Base-by-base conservation (phyloP, 2,888 invertebrate genomes). In the Torymus aiolomorphi region DNA sequence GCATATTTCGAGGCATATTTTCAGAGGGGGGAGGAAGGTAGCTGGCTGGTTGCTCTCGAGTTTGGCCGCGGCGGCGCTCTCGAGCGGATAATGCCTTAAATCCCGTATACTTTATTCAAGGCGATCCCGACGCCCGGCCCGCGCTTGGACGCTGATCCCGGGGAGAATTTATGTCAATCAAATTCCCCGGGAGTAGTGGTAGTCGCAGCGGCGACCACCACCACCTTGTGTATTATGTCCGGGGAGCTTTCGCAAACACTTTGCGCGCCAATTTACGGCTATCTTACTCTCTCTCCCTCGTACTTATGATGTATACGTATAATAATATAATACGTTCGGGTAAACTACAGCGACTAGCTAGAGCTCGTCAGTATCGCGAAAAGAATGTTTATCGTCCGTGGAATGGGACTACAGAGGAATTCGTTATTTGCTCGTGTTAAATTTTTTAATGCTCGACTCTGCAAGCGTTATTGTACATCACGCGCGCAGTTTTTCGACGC, bases 101-200 rank as follows among this genome's bases (percentile, higher is more conserved):
- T 59, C 71, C 71, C 61, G 71, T 61, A 71, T 71, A 71, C 71
- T 71, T 71, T 71, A 71, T 71, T 71, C 71, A 71, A 61, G 71
- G 61, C 71, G 59, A 69, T 31, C 69, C 69, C 31, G n/a, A 63
- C 14, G 63, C n/a, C 16, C 49, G n/a, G 18, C 14, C 52, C 8
- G 49, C 4, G 5, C 13, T 24, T 1, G 24, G 18, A 24, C n/a
- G 62, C 20, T 62, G 62, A 62, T 42, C 62, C 62, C 62, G 8
- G 31, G 31, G 49, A 61, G 61, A 71, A 71, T 71, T 71, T 51
- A 61, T 61, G 71, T 61, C 71, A 71, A 71, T 71, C 71, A 71
- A 61, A 71, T 71, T 71, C 59, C 14, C 61, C 20, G 11, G 10
- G 18, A 18, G 54, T 42, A 31, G 31, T 31, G 31, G 31, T 31